Base-by-base conservation (phyloP, 2,888 invertebrate species). In the Leucozona laternaria region DNA sequence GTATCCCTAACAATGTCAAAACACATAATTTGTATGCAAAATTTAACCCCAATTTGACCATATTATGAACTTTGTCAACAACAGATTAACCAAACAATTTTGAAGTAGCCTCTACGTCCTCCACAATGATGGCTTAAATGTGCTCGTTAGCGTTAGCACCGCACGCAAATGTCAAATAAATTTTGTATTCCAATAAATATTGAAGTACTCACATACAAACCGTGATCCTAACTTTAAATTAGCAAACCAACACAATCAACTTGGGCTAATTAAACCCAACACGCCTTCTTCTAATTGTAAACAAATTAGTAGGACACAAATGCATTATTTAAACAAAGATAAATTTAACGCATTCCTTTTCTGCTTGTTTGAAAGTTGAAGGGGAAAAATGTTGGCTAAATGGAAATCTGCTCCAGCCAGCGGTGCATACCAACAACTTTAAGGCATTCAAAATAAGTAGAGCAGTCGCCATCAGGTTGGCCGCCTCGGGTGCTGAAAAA, bases 361-460 rank as follows among this genome's bases (percentile, higher is more conserved):
- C 17, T 57, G 31, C 57, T n/a, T 31, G 8, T 28, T n/a, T 31
- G n/a, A 55, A 28, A 55, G 53, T n/a, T 15, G 28, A 55, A 31
- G 31, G 55, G 11, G 10, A 17, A 55, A 55, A 55, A 28, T 31
- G 28, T 17, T 31, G 55, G 55, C 17, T 31, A 17, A 31, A 57
- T 57, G 34, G 6, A 57, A 34, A 57, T 57, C 57, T 55, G 17
- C 57, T 31, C 17, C 31, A 31, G 0, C 0, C 4, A 4, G 57
- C 10, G 2, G 31, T 31, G 31, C 57, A 57, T 17, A 17, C 57
- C 34, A 34, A 0, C 34, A 57, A 34, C 11, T 57, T 57, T 10
- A 57, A 57, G 11, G 17, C 17, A 57, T 57, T 57, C 31, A 57
- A 57, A 57, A 57, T 34, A 57, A 57, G 57, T 57, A 57, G 31